Conservation (phyloP, 2,888 invertebrate genomes). For the Pogonocherus hispidulus region DNA sequence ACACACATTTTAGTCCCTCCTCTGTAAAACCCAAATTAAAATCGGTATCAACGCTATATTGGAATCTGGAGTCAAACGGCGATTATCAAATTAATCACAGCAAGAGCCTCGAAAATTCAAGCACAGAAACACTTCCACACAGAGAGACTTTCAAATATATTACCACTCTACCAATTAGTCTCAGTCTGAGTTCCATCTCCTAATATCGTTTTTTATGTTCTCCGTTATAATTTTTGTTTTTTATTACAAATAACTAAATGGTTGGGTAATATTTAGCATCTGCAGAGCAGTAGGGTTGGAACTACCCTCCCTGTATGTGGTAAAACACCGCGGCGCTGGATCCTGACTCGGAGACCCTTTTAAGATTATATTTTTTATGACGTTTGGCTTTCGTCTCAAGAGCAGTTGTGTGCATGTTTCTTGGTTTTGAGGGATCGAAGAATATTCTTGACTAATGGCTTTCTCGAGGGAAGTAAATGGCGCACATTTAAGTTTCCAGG, state of each 20-base stretch:
- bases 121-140: conserved; percentile 16
- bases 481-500: background rate
- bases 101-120: conserved; percentile 20
- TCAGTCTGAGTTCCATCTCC: background rate
- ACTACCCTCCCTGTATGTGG: conserved; percentile 20
- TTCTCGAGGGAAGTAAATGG: background rate
- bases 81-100: conserved; percentile 31
- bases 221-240: conserved; percentile 10
- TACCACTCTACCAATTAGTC: background rate
- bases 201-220: background rate
- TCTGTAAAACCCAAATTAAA: conserved; percentile 14
- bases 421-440: background rate
- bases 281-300: conserved; percentile 10
- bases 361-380: background rate
- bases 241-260: conserved; percentile 7
- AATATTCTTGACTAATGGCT: background rate
- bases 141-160: conserved; percentile 4
- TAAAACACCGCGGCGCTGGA: background rate
- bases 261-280: conserved; percentile 4
- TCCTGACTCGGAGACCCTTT: conserved; percentile 11
- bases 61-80: conserved; percentile 33
- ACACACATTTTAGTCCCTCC: background rate
- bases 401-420: conserved; percentile 22
- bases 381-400: background rate
- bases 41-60: conserved; percentile 15